Percentiles rank a stretch among this genome's conserved stretches.
Conservation (phyloP, 2,888 invertebrate species). For the Spialia ferax region DNA sequence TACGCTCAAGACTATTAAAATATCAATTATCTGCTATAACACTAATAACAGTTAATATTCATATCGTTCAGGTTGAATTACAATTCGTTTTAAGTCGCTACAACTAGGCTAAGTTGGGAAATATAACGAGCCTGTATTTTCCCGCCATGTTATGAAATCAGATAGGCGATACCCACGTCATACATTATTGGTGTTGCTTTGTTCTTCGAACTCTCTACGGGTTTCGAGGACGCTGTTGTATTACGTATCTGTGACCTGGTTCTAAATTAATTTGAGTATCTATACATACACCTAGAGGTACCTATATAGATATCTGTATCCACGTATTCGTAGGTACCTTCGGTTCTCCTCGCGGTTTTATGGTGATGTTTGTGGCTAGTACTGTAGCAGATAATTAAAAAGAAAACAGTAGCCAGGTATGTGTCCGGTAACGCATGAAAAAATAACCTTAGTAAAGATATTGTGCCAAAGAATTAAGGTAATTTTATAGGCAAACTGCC, state of each 20-base stretch:
- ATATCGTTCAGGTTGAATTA: not conserved
- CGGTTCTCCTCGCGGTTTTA: too few relatives aligned
- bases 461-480: too few relatives aligned
- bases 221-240: not conserved
- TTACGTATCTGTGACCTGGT: not conserved
- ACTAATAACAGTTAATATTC: not conserved
- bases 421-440: too few relatives aligned
- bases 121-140: not conserved
- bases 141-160: not conserved
- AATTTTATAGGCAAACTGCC: not conserved
- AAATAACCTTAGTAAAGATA: too few relatives aligned
- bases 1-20: too few relatives aligned
- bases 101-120: not conserved
- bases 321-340: too few relatives aligned
- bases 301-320: too few relatives aligned
- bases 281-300: not conserved
- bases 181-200: not conserved
- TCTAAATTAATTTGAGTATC: not conserved
- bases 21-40: too few relatives aligned
- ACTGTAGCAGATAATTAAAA: too few relatives aligned
- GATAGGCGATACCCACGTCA: not conserved
- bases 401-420: too few relatives aligned
- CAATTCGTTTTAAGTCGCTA: not conserved
- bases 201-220: constrained; percentile 7
- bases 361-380: too few relatives aligned